These are phyloP conservation scores for Thunnus maccoyii DNA, from an alignment of 2,113 vertebrate genomes.

Conservation along the genomic window DNA sequence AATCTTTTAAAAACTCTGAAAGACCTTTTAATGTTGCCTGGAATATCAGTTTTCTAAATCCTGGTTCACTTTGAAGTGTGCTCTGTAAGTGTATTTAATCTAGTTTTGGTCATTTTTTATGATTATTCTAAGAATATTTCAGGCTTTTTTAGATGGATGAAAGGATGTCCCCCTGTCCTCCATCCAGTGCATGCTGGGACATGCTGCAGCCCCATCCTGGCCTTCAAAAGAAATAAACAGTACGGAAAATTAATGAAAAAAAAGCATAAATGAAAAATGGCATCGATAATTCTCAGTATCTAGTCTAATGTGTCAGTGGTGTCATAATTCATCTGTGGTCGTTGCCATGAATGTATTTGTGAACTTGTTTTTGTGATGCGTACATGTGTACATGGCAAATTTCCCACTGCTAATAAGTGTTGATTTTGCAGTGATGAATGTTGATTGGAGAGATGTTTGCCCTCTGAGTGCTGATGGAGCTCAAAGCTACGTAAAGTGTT, in stretches of 20 bases:
- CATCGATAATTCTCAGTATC: not conserved
- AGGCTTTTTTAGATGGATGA: not conserved
- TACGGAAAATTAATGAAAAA: not conserved
- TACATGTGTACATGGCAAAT: slow-evolving; percentile 26
- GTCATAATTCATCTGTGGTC: not conserved
- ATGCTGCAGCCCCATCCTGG: not conserved
- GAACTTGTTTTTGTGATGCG: slow-evolving; percentile 22
- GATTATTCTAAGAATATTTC: not conserved
- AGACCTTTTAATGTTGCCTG: not conserved
- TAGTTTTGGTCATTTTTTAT: not conserved
- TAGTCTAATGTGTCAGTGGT: not conserved
- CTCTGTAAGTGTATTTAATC: not conserved
- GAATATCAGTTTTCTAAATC: not conserved
- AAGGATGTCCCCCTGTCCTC: not conserved
- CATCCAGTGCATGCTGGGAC: not conserved
- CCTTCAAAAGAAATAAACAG: not conserved
- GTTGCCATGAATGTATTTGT: slow-evolving; percentile 24
- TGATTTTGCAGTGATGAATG: slow-evolving; percentile 36
- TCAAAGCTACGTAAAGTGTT: not conserved
- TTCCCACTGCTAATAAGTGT: slow-evolving; percentile 39
- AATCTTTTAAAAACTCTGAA: not conserved
- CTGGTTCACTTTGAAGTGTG: not conserved
- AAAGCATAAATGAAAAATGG: not conserved
- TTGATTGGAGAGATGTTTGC: slow-evolving; percentile 32
- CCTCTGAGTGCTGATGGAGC: slow-evolving; percentile 4